Evolutionary conservation across 2,797 vertebrate species (phyloP), one percentile per base, ranked within the genome.

Genomic region (Carapus acus): DNA sequence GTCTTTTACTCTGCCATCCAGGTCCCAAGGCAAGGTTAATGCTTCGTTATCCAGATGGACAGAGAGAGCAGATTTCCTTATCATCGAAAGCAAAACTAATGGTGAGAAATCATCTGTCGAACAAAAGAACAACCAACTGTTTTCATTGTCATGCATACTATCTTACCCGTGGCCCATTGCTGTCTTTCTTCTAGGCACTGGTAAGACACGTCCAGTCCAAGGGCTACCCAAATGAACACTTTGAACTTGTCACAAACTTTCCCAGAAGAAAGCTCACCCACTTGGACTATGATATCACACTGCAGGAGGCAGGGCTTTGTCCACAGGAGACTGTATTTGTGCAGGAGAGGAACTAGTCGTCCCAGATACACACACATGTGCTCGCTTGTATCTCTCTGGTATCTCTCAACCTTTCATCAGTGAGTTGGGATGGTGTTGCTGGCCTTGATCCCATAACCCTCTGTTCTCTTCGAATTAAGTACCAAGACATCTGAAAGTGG

Each of bases 321-420:
- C 96, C 96, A 83, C 96, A 99, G 88, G 96, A 99, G 88, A 99
- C 96, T 90, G 96, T 99, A 84, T 99, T 99, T 90, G 93, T 99
- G 74, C 96, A 99, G 83, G 96, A 99, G 85, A 95, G 96, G 87
- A 98, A 98, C 92, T 99, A 96, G 87, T 84, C 84, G 86, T 83
- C 73, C 69, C 74, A 70, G 71, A 82, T n/a, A n/a, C 53, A 58
- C 56, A 49, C 72, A 80, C 76, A 59, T 64, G 58, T 57, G 61
- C 68, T 76, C 65, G 49, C 77, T 61, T 64, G 51, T 80, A 70
- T 75, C 63, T 71, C 51, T 79, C 73, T 79, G 73, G 58, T 64
- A 74, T 67, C 83, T 70, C 50, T 83, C 79, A 62, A 65, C 54
- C 41, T 76, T 67, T 76, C 78, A 75, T 67, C 64, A 52, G 68